phyloP scores from a whole-genome alignment of 2,888 invertebrate genomes.

The Acleris cristana region DNA sequence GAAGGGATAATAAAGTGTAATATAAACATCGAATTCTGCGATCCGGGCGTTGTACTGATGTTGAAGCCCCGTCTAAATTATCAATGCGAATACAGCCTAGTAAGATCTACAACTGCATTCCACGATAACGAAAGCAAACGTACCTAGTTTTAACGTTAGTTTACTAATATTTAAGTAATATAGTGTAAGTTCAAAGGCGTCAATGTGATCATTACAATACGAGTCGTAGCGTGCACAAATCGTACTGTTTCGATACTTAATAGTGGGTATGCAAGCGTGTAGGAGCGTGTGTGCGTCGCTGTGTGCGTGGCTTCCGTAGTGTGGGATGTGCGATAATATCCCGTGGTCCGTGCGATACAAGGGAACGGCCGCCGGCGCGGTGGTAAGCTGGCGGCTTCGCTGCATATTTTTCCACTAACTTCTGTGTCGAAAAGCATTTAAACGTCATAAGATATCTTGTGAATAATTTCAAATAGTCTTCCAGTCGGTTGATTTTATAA shows the following conservation, averaged over 20 bases:
- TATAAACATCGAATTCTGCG: constrained; percentile 78
- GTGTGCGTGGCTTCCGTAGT: constrained; percentile 70
- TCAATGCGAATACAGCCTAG: constrained; percentile 62
- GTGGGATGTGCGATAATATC: background rate
- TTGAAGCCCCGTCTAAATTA: constrained; percentile 65
- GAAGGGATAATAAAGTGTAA: constrained; percentile 62
- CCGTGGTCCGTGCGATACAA: constrained; percentile 56
- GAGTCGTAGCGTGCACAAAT: constrained; percentile 80
- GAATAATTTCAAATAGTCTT: constrained; percentile 65
- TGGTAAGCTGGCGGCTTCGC: constrained; percentile 54
- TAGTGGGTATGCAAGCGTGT: constrained; percentile 70
- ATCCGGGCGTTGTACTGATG: constrained; percentile 79
- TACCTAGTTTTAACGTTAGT: constrained; percentile 68
- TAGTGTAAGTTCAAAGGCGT: constrained; percentile 75
- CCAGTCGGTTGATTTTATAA: constrained; percentile 66
- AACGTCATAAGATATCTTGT: constrained; percentile 27
- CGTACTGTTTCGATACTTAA: constrained; percentile 67
- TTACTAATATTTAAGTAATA: constrained; percentile 63
- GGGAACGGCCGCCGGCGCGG: constrained; percentile 50
- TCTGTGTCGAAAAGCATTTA: constrained; percentile 35
- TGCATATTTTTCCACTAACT: constrained; percentile 38
- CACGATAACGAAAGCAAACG: constrained; percentile 74
- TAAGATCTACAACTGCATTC: constrained; percentile 78
- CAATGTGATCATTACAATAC: constrained; percentile 78
- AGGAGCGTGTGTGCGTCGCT: constrained; percentile 75